Conservation (phyloP, 2,113 vertebrate species). For the Rhombomys opimus region DNA sequence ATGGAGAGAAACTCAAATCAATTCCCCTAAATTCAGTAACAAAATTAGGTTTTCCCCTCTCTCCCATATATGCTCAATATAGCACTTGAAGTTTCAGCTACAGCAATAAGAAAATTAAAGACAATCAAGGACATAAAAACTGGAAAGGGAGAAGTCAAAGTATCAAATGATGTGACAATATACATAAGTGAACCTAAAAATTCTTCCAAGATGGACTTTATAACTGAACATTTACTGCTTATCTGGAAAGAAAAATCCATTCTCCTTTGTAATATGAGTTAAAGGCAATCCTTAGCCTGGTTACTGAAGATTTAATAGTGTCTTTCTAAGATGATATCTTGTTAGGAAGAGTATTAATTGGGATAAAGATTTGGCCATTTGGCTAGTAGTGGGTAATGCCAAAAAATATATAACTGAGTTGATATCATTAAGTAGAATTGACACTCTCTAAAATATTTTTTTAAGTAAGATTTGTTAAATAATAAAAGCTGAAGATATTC, state of each 20-base stretch:
- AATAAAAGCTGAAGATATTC: neutral
- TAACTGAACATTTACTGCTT: neutral
- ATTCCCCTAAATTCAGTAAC: no score
- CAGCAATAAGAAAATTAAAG: no score
- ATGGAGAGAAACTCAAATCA: no score
- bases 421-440: neutral
- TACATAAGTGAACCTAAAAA: no score
- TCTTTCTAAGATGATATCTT: neutral
- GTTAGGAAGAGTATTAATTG: neutral
- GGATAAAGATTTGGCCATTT: neutral
- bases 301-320: neutral
- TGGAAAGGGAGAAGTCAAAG: no score
- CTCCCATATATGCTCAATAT: no score
- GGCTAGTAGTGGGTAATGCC: neutral
- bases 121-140: no score
- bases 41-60: no score
- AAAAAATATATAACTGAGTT: neutral
- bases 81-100: no score
- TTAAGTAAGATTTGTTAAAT: neutral
- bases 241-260: neutral
- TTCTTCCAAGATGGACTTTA: neutral
- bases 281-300: neutral
- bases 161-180: no score
- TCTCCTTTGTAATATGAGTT: neutral
- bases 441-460: neutral